These are phyloP conservation scores for Ditula angustiorana DNA, from an alignment of 2,888 invertebrate species.

Conservation along the genomic window DNA sequence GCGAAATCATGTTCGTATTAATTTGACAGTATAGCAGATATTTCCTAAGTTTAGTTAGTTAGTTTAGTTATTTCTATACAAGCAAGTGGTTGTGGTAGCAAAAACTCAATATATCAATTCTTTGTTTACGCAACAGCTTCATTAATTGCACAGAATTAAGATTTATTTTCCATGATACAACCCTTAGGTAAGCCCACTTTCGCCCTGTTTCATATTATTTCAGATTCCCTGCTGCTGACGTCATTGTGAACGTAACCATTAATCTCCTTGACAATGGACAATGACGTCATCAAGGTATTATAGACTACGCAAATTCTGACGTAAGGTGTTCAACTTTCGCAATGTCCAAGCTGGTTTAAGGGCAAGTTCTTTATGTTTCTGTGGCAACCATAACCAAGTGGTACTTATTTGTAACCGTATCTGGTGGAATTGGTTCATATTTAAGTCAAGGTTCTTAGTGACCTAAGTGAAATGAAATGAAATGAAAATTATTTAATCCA, in stretches of 20 bases:
- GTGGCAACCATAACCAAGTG: neutral
- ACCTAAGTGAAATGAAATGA: no score
- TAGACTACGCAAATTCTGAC: slow-evolving; percentile 15
- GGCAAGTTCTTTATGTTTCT: slow-evolving; percentile 1
- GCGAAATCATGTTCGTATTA: neutral
- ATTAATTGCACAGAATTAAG: no score
- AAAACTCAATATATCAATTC: no score
- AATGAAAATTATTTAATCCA: no score
- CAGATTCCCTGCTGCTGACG: slow-evolving; percentile 19
- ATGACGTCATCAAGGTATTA: slow-evolving; percentile 24
- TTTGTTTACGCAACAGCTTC: no score
- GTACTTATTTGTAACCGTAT: neutral
- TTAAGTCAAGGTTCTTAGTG: no score
- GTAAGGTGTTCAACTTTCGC: slow-evolving; percentile 33
- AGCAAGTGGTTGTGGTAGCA: no score
- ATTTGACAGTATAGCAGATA: neutral
- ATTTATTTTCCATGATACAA: no score
- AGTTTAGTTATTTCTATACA: no score
- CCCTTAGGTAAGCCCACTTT: neutral
- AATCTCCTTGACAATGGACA: slow-evolving; percentile 35
- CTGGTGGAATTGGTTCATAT: neutral
- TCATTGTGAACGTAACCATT: slow-evolving; percentile 17
- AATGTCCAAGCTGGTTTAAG: neutral
- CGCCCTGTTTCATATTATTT: neutral
- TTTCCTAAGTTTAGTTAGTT: no score